Evolutionary conservation across 1,140 invertebrate genomes (phyloP).

Genomic region (Cylas formicarius): DNA sequence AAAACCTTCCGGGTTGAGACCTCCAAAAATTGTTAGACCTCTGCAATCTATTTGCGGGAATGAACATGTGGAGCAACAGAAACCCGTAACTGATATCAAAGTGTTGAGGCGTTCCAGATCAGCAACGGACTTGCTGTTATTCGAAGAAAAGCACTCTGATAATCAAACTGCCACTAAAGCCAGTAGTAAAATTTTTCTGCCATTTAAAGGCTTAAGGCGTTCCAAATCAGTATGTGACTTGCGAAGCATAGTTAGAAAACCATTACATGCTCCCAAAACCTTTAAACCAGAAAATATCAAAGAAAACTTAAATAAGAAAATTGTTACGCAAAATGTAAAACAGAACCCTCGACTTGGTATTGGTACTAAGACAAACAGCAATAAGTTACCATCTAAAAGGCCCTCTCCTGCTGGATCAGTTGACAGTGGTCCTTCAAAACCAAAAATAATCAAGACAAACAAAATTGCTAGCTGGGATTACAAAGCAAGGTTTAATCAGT

Average conservation of each 20-base stretch:
- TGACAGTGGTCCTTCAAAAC: constrained; percentile 11
- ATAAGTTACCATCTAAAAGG: background rate
- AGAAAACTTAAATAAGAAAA: background rate
- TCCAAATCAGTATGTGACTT: constrained; percentile 17
- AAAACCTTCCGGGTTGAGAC: constrained; percentile 15
- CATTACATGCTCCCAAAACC: background rate
- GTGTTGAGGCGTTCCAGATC: constrained; percentile 11
- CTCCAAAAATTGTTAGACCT: background rate
- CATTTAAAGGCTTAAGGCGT: background rate
- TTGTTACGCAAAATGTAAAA: background rate
- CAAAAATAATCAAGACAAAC: constrained; percentile 13
- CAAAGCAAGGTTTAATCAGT: constrained; percentile 19
- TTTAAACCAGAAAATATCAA: background rate
- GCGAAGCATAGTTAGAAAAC: constrained; percentile 1
- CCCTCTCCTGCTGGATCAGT: background rate
- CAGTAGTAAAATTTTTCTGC: too few species aligned
- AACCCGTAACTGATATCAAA: background rate
- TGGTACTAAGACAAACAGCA: background rate
- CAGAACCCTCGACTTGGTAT: background rate
- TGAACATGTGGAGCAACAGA: constrained; percentile 5
- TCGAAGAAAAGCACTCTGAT: too few species aligned
- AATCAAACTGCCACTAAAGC: too few species aligned
- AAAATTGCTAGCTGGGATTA: constrained; percentile 27
- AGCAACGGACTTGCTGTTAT: constrained; percentile 14
- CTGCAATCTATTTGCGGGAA: constrained; percentile 5